Evolutionary conservation across 2,888 invertebrate genomes (phyloP).

Genomic region (Beris chalybata): DNA sequence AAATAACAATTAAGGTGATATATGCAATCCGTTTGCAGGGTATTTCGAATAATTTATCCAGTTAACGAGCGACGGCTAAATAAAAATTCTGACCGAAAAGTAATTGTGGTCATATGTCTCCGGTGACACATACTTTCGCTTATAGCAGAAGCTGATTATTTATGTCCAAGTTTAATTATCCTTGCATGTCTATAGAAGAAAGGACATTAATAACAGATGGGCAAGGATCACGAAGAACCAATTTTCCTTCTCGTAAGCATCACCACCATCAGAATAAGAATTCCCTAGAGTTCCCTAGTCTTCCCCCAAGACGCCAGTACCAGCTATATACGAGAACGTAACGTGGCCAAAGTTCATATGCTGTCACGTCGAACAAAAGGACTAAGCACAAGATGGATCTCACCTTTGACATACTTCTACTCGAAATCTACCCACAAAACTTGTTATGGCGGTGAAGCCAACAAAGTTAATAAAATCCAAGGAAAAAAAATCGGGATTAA

Average conservation of each 20-base stretch:
- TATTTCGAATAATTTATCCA: no score
- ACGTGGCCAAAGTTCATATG: not conserved
- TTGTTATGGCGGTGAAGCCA: not conserved
- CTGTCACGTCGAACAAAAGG: constrained; percentile 10
- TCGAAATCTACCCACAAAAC: not conserved
- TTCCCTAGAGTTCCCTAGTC: not conserved
- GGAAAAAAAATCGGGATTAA: no score
- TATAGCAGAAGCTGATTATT: constrained; percentile 32
- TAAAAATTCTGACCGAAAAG: constrained; percentile 23
- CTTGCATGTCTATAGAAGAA: constrained; percentile 36
- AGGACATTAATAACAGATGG: constrained; percentile 38
- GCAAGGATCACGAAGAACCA: constrained; percentile 34
- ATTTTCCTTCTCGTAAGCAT: constrained; percentile 7
- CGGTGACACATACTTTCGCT: constrained; percentile 34
- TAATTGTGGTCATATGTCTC: constrained; percentile 36
- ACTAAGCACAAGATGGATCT: constrained; percentile 8
- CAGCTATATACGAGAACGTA: no score
- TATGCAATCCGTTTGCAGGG: no score
- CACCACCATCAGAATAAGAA: constrained; percentile 7
- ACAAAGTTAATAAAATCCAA: not conserved
- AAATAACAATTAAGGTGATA: no score
- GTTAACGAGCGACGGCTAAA: no score
- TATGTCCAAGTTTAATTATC: constrained; percentile 39
- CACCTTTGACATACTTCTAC: constrained; percentile 3
- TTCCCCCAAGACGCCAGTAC: no score